phyloP scores from a whole-genome alignment of 2,888 invertebrate species.

The Netelia virgata region DNA sequence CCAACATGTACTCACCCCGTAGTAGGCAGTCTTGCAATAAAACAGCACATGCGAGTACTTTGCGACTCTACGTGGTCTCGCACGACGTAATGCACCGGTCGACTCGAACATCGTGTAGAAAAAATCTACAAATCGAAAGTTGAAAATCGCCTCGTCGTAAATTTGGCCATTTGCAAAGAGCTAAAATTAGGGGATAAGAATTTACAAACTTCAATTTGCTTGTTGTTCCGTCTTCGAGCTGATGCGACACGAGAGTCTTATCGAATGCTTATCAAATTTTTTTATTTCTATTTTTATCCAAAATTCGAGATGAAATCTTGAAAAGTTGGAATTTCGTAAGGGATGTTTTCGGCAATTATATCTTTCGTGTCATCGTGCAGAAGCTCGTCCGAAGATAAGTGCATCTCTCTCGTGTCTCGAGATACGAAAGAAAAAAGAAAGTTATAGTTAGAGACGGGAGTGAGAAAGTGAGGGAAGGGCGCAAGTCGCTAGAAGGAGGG shows the following conservation, averaged over 20 bases:
- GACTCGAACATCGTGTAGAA: not conserved
- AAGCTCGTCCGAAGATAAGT: not conserved
- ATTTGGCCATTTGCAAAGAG: not conserved
- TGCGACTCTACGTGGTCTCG: not conserved
- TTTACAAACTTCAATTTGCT: not conserved
- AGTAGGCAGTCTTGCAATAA: conserved; percentile 25
- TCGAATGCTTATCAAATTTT: not conserved
- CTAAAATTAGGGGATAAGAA: not conserved
- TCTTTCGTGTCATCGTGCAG: not conserved
- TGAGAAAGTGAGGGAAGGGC: not conserved
- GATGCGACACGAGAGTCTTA: not conserved
- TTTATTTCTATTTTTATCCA: not conserved
- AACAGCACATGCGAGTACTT: conserved; percentile 6
- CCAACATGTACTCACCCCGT: not conserved
- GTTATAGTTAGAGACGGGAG: not conserved
- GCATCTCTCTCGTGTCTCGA: not conserved
- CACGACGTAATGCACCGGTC: not conserved
- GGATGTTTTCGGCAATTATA: not conserved
- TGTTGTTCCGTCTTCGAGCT: no score
- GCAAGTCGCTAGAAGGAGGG: not conserved
- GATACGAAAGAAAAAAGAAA: not conserved
- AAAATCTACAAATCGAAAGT: not conserved
- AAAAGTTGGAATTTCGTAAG: not conserved
- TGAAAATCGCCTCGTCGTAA: not conserved
- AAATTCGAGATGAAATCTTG: not conserved